phyloP scores from a whole-genome alignment of 2,797 vertebrate genomes.

The Amblyraja radiata region DNA sequence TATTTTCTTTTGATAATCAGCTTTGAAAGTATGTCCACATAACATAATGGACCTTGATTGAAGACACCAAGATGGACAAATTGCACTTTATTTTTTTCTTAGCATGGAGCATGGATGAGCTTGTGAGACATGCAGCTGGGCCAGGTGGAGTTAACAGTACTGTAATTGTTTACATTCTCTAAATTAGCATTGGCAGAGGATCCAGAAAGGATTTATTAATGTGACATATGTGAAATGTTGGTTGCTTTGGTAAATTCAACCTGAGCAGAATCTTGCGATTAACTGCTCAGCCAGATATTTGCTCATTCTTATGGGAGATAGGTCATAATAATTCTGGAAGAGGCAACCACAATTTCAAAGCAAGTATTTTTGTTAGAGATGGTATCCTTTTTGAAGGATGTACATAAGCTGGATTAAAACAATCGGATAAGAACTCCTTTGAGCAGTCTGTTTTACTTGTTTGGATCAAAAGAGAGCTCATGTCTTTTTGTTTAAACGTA shows the following conservation, averaged over 20 bases:
- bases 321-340: slow-evolving; percentile 28
- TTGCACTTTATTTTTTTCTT: slow-evolving; percentile 38
- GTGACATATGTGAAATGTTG: slow-evolving; percentile 20
- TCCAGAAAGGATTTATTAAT: slow-evolving; percentile 25
- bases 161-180: slow-evolving; percentile 37
- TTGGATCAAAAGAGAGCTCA: slow-evolving; percentile 2
- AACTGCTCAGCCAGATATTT: background rate
- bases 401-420: slow-evolving; percentile 38
- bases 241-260: background rate
- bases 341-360: slow-evolving; percentile 18
- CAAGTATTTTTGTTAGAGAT: slow-evolving; percentile 39
- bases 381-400: slow-evolving; percentile 36
- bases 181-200: background rate
- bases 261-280: background rate
- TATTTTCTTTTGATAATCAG: background rate
- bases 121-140: slow-evolving; percentile 20
- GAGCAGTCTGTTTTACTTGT: slow-evolving; percentile 28
- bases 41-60: background rate
- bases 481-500: background rate
- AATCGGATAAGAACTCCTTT: slow-evolving; percentile 14
- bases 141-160: slow-evolving; percentile 37
- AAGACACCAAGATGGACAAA: background rate
- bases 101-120: slow-evolving; percentile 30
- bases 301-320: slow-evolving; percentile 11
- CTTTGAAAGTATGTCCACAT: background rate